Base-by-base conservation (phyloP, 92 coral and sea anemone genomes). In the Bergia puertoricense region DNA sequence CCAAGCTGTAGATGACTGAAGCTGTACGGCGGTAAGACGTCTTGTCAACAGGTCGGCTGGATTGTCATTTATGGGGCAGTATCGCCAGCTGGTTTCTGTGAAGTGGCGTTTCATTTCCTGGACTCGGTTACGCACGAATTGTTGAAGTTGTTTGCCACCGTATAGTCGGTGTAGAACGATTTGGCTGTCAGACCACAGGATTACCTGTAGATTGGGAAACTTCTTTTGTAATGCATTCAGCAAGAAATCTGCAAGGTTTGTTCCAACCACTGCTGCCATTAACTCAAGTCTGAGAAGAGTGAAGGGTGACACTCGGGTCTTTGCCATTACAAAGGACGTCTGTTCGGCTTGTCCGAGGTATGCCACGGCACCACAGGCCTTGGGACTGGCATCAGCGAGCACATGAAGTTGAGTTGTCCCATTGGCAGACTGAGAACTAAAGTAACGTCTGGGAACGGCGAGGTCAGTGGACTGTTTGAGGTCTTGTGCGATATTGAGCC, bases 91-190 rank as follows among this genome's bases (percentile, higher is more conserved):
- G 36, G 91, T 56, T 59, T 79, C 57, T 7, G 88, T 54, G 40
- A 77, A 86, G 46, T 56, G 81, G 8, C 62, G 54, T 74, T 77
- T 87, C 41, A 92, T 90, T 71, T 90, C 91, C 38, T 74, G 48
- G 11, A 72, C 85, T 59, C 94, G 82, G 73, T 44, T 81, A 30
- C 9, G 69, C 39, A 90, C 48, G 86, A 84, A 88, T 39, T 62
- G 85, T 30, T 82, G 76, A 77, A 82, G 65, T 50, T 75, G 56
- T 41, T 91, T 91, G 74, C 68, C 86, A 59, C 86, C 82, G 66
- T 77, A 9, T 37, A 92, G 76, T 91, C 93, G 90, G 71, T 92
- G 91, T 46, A 90, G 88, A 8, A 90, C 93, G n/a, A 92, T 88
- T 59, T 90, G 89, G 74, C 91, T 90, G 76, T 92, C 94, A 46